Base-by-base conservation (phyloP, 2,113 vertebrate genomes). In the Hemiprocne comata region DNA sequence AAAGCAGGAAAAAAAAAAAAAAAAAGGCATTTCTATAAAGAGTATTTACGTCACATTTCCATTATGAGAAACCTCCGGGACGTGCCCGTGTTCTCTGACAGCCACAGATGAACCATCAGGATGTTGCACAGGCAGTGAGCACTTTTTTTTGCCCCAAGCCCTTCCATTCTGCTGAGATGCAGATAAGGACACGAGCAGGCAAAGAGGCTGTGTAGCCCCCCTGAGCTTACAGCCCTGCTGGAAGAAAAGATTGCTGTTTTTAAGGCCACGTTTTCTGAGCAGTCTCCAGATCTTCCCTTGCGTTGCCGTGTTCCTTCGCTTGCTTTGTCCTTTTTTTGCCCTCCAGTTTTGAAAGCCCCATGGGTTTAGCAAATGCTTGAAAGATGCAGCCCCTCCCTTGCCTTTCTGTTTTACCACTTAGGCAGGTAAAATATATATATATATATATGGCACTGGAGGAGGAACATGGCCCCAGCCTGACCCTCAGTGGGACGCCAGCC, bases 21-120 rank as follows among this genome's bases (percentile, higher is more conserved):
- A 21, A 82, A 93, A 95, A 77, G 61, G 51, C 89, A 90, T 62
- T 97, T 95, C 70, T 95, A 11, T 90, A 48, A 94, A 85, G 90
- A 75, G 64, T 6, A 57, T 89, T 95, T 79, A 5, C 90, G 51
- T 96, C 90, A 58, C 57, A 77, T 97, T 72, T 93, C 94, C 90
- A 73, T 93, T 10, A 13, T 21, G 73, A 66, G 92, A 84, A 93
- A 29, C 77, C 86, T 95, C 89, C 81, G 66, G 95, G 92, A 95
- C 75, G 50, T 20, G 79, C 50, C 95, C 8, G 28, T 65, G 94
- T 78, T 96, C 93, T 94, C 94, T 70, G n/a, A 17, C 55, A 93
- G 95, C 96, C 54, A 18, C 95, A 84, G 91, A 54, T 71, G 48
- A 91, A 80, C 94, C 89, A 58, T 92, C 84, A 69, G 78, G 58